phyloP scores from a whole-genome alignment of 2,888 invertebrate genomes.

The Cryptops parisi region DNA sequence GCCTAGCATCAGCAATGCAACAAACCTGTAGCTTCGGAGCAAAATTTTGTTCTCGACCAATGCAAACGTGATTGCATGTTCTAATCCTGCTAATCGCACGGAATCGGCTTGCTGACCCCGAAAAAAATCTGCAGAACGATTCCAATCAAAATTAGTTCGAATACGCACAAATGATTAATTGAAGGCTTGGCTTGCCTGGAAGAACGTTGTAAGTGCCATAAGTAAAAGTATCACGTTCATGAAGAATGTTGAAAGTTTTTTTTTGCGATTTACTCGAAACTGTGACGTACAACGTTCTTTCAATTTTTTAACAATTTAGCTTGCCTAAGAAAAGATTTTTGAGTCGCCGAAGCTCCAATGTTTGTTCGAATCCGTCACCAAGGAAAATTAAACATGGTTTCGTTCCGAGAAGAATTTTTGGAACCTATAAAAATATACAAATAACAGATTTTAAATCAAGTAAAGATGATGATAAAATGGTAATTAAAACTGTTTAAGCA shows the following conservation, averaged over 20 bases:
- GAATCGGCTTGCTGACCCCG: constrained; percentile 64
- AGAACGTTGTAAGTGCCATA: too few relatives aligned
- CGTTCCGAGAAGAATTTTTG: constrained; percentile 60
- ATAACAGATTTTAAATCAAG: constrained; percentile 1
- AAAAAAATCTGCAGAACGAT: constrained; percentile 87
- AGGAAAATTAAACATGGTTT: constrained; percentile 71
- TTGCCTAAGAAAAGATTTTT: constrained; percentile 57
- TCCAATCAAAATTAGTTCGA: too few relatives aligned
- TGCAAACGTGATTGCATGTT: constrained; percentile 83
- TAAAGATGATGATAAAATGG: not conserved
- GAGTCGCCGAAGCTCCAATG: constrained; percentile 58
- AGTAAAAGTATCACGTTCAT: too few relatives aligned
- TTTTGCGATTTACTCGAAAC: too few relatives aligned
- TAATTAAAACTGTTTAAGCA: not conserved
- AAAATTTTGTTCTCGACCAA: constrained; percentile 62
- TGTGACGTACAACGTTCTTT: too few relatives aligned
- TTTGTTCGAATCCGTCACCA: constrained; percentile 77
- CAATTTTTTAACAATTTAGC: not conserved
- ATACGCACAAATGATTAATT: too few relatives aligned
- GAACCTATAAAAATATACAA: constrained; percentile 28
- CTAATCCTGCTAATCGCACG: constrained; percentile 79
- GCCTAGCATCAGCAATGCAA: too few relatives aligned
- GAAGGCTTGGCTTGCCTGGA: too few relatives aligned
- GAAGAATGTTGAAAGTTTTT: too few relatives aligned
- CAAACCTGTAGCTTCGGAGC: constrained; percentile 51